These are phyloP conservation scores for Ennomos fuscantarius DNA, from an alignment of 2,888 invertebrate species.

Conservation along the genomic window DNA sequence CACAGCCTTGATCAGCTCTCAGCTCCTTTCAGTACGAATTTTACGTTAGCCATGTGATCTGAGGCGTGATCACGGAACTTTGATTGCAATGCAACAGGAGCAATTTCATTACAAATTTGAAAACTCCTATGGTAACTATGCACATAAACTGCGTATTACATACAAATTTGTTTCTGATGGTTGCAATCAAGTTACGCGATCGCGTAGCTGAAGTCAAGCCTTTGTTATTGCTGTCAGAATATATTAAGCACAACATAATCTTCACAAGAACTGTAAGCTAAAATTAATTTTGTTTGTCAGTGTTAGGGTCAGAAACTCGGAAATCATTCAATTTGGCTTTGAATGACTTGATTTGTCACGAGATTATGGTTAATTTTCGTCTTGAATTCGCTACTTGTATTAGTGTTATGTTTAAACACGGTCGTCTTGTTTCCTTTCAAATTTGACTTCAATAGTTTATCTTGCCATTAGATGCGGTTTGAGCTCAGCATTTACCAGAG, in stretches of 20 bases:
- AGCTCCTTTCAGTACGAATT: too few species aligned
- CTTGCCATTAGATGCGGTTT: slow-evolving; percentile 13
- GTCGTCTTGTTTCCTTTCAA: slow-evolving; percentile 11
- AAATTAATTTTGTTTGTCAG: neutral
- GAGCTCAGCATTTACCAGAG: slow-evolving; percentile 21
- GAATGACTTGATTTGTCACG: slow-evolving; percentile 5
- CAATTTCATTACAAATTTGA: too few species aligned
- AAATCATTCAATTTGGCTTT: neutral
- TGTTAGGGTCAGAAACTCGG: neutral
- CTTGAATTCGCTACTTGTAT: slow-evolving; percentile 9
- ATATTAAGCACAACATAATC: too few species aligned
- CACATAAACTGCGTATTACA: too few species aligned
- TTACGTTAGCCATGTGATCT: neutral
- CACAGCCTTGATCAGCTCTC: too few species aligned
- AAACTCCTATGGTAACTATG: too few species aligned
- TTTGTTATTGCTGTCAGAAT: neutral
- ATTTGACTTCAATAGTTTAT: slow-evolving; percentile 14
- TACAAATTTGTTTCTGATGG: too few species aligned
- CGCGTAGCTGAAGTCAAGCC: too few species aligned
- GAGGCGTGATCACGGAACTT: too few species aligned
- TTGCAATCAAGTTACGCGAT: too few species aligned
- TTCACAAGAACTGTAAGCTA: too few species aligned
- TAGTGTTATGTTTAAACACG: slow-evolving; percentile 4
- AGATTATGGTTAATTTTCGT: slow-evolving; percentile 6
- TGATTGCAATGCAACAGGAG: too few species aligned